A percentile compares a stretch with the other conserved stretches of the same genome.
Conservation (phyloP, 1,140 invertebrate species). For the Drosophila biarmipes region DNA sequence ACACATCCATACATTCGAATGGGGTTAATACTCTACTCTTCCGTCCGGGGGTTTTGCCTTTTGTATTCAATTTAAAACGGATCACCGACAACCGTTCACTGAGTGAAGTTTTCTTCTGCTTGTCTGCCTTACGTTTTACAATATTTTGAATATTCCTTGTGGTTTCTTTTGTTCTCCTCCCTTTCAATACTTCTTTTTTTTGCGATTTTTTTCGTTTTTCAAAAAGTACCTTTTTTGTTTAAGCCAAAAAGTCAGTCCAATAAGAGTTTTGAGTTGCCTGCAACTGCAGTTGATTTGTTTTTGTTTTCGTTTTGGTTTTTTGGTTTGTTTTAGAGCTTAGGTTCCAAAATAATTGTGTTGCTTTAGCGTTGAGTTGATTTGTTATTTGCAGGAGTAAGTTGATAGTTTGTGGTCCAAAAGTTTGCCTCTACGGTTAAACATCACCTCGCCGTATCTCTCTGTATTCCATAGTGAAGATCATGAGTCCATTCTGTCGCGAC, state of each 20-base stretch:
- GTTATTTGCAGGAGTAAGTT: constrained; percentile 60
- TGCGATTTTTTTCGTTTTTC: constrained; percentile 58
- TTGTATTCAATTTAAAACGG: constrained; percentile 52
- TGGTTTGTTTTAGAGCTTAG: constrained; percentile 46
- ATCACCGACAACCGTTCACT: constrained; percentile 71
- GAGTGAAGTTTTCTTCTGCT: constrained; percentile 53
- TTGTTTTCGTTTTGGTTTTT: constrained; percentile 47
- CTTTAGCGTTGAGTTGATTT: constrained; percentile 61
- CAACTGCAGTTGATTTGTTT: constrained; percentile 83
- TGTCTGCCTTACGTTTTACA: constrained; percentile 58
- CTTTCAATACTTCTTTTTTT: constrained; percentile 51
- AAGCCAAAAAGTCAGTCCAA: constrained; percentile 83
- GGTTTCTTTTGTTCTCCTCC: constrained; percentile 31
- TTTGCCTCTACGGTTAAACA: constrained; percentile 69
- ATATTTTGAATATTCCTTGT: constrained; percentile 75
- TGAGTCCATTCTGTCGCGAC: constrained; percentile 25
- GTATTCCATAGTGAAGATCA: constrained; percentile 33
- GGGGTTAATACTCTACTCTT: constrained; percentile 61
- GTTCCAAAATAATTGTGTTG: constrained; percentile 77
- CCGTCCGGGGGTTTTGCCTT: constrained; percentile 27
- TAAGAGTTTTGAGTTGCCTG: constrained; percentile 83
- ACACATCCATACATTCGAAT: constrained; percentile 52
- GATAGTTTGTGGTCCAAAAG: constrained; percentile 77
- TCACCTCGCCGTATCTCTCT: constrained; percentile 19
- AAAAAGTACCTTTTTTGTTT: constrained; percentile 77